These are phyloP conservation scores for Oriolus oriolus DNA, from an alignment of 2,113 vertebrate genomes.

Conservation along the genomic window DNA sequence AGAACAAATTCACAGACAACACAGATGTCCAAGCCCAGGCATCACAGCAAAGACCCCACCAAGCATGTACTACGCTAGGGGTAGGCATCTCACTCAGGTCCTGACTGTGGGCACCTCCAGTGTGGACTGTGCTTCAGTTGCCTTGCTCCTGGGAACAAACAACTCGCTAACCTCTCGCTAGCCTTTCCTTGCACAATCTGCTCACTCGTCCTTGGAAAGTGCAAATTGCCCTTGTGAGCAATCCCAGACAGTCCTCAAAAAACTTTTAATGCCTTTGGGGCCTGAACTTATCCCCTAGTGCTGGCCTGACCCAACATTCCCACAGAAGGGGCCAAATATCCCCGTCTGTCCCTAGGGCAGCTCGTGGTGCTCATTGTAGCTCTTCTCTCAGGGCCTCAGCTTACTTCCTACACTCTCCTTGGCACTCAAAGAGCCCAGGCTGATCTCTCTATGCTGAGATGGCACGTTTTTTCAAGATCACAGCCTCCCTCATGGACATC, in stretches of 20 bases:
- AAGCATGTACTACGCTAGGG: not conserved
- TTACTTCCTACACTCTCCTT: not conserved
- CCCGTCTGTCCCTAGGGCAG: not conserved
- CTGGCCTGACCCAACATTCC: not conserved
- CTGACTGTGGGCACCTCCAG: not conserved
- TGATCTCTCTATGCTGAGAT: not conserved
- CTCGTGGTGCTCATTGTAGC: not conserved
- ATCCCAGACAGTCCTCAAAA: not conserved
- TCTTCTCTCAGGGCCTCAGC: not conserved
- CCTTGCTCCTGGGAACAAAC: not conserved
- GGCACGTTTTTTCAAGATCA: not conserved
- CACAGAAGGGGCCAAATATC: not conserved
- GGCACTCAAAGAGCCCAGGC: not conserved
- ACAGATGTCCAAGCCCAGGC: not conserved
- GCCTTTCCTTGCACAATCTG: not conserved
- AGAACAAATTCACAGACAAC: not conserved
- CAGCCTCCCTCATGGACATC: not conserved
- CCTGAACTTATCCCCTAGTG: not conserved
- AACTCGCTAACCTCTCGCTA: accelerated
- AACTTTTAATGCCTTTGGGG: not conserved
- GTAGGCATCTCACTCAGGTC: not conserved
- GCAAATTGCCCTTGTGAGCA: not conserved
- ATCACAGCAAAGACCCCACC: not conserved
- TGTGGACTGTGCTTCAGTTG: not conserved
- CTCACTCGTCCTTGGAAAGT: not conserved